A percentile compares a stretch with the other conserved stretches of the same genome.
These are phyloP conservation scores for Naso thynnoides DNA, from an alignment of 2,797 vertebrate genomes.

Conservation along the genomic window DNA sequence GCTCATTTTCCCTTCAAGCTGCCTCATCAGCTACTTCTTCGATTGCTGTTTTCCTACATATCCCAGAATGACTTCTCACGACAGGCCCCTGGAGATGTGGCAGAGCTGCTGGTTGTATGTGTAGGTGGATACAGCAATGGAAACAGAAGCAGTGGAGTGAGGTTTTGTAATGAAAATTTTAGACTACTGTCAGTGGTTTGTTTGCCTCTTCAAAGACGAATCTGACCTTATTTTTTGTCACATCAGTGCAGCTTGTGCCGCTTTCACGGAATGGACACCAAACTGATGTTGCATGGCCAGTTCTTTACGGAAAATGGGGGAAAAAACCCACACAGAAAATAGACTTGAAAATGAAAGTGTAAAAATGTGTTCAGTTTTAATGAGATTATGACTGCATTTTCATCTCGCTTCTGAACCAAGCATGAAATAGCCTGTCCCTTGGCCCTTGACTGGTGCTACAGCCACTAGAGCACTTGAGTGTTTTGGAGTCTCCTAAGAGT, in stretches of 20 bases:
- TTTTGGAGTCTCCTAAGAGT: slow-evolving; percentile 46
- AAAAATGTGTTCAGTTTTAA: not conserved
- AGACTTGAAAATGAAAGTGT: not conserved
- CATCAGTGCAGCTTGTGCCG: not conserved
- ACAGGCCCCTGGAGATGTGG: slow-evolving; percentile 18
- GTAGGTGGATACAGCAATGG: slow-evolving; percentile 24
- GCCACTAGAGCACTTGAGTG: slow-evolving; percentile 21
- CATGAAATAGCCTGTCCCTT: not conserved
- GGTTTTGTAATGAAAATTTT: slow-evolving; percentile 24
- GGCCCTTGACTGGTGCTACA: slow-evolving; percentile 17
- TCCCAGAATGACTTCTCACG: slow-evolving; percentile 36
- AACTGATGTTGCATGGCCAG: not conserved
- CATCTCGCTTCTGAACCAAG: not conserved
- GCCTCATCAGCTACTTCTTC: slow-evolving; percentile 17
- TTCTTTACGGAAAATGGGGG: not conserved
- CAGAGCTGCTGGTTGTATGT: slow-evolving; percentile 20
- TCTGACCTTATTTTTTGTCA: slow-evolving; percentile 4
- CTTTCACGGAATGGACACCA: not conserved
- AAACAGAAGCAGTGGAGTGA: slow-evolving; percentile 36
- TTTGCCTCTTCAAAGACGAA: not conserved
- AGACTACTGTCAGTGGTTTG: not conserved
- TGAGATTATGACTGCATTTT: not conserved
- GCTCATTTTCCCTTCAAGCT: not conserved
- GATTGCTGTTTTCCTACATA: slow-evolving; percentile 23
- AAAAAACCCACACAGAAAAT: not conserved